Base-by-base conservation (phyloP, 2,797 vertebrate species). In the Leuciscus waleckii region DNA sequence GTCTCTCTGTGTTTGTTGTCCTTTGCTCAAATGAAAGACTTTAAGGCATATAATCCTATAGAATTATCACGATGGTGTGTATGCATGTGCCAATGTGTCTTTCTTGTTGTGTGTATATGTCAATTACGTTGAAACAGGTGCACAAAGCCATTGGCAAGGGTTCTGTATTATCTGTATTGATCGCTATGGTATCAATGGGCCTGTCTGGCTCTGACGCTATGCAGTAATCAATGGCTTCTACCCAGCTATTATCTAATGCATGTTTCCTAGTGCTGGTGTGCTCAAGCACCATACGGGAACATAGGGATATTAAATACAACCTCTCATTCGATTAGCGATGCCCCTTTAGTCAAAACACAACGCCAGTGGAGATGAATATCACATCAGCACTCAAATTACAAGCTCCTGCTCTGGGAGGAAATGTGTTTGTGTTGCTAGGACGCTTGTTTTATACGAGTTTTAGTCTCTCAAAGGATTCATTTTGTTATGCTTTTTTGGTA, bases 101-200 rank as follows among this genome's bases (percentile, higher is more conserved):
- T 70, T 41, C 17, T 68, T 69, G 61, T n/a, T 32, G 39, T 84
- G 23, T 67, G 7, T 73, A 21, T 54, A 1, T 79, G 82, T 85
- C 37, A 17, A 87, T 90, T 63, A 54, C 39, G 32, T 71, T 85
- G 71, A 81, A 83, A 86, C 80, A 85, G 73, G 80, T 89, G 87
- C 86, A 83, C 69, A 87, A 81, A 86, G 75, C 77, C 88, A 83
- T 88, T 89, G 88, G 76, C 85, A 87, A 83, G 83, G 81, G 63
- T 82, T 75, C 83, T 88, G 29, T 67, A 56, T 35, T 82, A n/a
- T n/a, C n/a, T n/a, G n/a, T n/a, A 92, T 92, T 84, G 90, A 93
- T 88, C 63, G 4, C 21, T 13, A 49, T 61, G 80, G 81, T 89
- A 90, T 91, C 89, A 80, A 46, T 86, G 87, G 68, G 87, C 81